These are phyloP conservation scores for Luffia ferchaultella DNA, from an alignment of 2,888 invertebrate genomes.

Conservation along the genomic window DNA sequence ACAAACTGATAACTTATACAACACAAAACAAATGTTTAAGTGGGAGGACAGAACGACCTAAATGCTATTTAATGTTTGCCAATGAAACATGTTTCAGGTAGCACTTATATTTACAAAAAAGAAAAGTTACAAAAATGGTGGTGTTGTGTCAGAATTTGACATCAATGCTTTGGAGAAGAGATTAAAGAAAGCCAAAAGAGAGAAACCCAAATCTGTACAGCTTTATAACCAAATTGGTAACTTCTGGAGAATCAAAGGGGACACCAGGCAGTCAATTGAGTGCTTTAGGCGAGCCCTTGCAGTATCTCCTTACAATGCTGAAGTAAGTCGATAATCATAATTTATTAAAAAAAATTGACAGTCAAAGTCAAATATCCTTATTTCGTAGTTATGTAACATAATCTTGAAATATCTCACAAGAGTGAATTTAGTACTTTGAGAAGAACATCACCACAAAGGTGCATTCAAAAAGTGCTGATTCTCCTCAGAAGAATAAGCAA, in stretches of 20 bases:
- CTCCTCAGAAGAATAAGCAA: too few species aligned
- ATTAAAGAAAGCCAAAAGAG: conserved; percentile 79
- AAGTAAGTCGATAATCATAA: conserved; percentile 50
- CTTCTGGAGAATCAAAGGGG: conserved; percentile 90
- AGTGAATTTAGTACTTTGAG: too few species aligned
- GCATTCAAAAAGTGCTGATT: too few species aligned
- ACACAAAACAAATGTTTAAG: too few species aligned
- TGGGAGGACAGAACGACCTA: too few species aligned
- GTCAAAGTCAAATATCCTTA: too few species aligned
- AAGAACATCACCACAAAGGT: too few species aligned
- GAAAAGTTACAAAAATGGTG: conserved; percentile 63
- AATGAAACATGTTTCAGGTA: conserved; percentile 67
- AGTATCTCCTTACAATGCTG: conserved; percentile 87
- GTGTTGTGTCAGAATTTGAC: conserved; percentile 72
- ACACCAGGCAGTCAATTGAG: conserved; percentile 86
- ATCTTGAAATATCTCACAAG: too few species aligned
- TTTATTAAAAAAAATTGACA: too few species aligned
- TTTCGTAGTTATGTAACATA: too few species aligned
- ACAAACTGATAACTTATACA: too few species aligned
- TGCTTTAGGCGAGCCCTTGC: conserved; percentile 88
- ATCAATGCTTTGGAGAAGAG: conserved; percentile 77
- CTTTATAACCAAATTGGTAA: conserved; percentile 92
- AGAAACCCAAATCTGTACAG: conserved; percentile 85
- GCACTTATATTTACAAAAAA: conserved; percentile 79
- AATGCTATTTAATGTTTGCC: too few species aligned